Base-by-base conservation (phyloP, 2,888 invertebrate species). In the Spilarctia lutea region DNA sequence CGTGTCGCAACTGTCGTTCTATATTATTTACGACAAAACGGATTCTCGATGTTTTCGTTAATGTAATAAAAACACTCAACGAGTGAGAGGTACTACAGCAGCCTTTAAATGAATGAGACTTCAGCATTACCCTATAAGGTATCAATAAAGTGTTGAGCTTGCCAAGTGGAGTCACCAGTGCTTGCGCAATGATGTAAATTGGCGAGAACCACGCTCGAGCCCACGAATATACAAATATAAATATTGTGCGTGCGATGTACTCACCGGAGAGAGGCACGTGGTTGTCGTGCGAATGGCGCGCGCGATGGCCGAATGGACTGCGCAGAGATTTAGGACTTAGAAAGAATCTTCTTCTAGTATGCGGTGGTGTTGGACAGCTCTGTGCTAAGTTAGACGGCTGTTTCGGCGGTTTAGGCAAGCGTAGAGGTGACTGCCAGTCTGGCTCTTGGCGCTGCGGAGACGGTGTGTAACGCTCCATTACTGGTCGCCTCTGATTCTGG, bases 291-390 rank as follows among this genome's bases (percentile, higher is more conserved):
- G 91, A 96, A 91, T 96, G 89, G 81, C 95, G 91, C 73, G 92
- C 89, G 80, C 96, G 94, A 78, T 96, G 96, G 3, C 97, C 96
- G 87, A 98, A 97, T n/a, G 98, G 98, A 91, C 97, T 98, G 79
- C 98, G 96, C 78, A 98, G 93, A 45, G 97, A 97, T 91, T 98
- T 98, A 18, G 98, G 97, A 87, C 98, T 98, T 68, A 98, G 96
- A 94, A 98, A 98, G 94, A 98, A 98, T 93, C 97, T 97, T 91
- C 98, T 97, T 85, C 98, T 96, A 0, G 94, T 96, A 85, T 97
- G 97, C 0, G 98, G 98, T 68, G 98, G 98, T 70, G 98, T 98
- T 68, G 98, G 98, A 88, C 98, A 98, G 95, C 97, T 97, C 91
- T 98, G 91, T 93, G 97, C 92, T 93, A 94, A 94, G 88, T 87